Percentiles rank a stretch among this genome's conserved stretches.
Evolutionary conservation across 1,140 invertebrate genomes (phyloP).

Genomic region (Nasonia vitripennis): DNA sequence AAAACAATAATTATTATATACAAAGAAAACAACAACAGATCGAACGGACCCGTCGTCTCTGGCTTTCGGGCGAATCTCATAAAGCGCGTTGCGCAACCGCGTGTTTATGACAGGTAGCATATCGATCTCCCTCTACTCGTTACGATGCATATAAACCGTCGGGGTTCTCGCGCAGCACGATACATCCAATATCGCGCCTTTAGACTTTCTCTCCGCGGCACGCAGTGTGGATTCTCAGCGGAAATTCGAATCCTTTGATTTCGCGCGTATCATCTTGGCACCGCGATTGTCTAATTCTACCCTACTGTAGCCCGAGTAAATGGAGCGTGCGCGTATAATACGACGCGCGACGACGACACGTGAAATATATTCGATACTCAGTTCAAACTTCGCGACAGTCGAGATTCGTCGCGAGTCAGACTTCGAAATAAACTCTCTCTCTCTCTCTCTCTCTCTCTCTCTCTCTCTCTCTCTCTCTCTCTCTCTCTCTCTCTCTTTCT

Average conservation of each 20-base stretch:
- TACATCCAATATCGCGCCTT: no score
- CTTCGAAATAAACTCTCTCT: not conserved
- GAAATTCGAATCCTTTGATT: constrained; percentile 51
- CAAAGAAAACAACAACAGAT: no score
- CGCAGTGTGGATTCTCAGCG: not conserved
- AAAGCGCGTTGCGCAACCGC: no score
- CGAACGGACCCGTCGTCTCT: no score
- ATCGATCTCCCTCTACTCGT: no score
- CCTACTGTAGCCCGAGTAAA: not conserved
- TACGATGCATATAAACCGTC: no score
- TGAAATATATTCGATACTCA: not conserved
- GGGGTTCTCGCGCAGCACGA: no score
- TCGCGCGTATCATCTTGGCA: not conserved
- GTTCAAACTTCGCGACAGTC: not conserved
- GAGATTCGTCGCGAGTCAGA: not conserved
- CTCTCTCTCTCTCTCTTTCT: no score
- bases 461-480: not conserved
- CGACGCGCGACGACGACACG: not conserved
- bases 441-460: no score
- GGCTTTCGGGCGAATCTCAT: no score
- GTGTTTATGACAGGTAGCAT: no score
- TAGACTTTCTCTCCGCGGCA: not conserved
- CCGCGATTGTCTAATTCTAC: not conserved
- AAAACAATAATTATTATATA: no score
- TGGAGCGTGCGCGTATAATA: not conserved